Base-by-base conservation (phyloP, 2,888 invertebrate genomes). In the Drosophila ezoana region DNA sequence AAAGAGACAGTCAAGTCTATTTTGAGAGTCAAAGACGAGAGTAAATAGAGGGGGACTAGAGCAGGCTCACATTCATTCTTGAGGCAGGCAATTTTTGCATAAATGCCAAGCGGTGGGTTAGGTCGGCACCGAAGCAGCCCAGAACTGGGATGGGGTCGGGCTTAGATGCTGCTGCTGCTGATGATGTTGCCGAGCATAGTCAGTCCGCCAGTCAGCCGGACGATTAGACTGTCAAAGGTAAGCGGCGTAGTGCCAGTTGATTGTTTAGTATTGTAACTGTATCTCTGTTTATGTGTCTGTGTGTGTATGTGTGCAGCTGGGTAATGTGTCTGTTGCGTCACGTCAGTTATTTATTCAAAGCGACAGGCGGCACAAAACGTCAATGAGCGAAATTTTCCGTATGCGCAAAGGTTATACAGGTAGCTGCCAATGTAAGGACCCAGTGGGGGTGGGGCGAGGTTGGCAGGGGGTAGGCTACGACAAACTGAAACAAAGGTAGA, bases 351-450 rank as follows among this genome's bases (percentile, higher is more conserved):
- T 84, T 87, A 88, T 84, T 86, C 80, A 86, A 89, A 84, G 72
- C 74, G 89, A 90, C 90, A 90, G 88, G 70, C 88, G 84, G 89
- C 89, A 79, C 76, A 88, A 90, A 90, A 90, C 79, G 88, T 90
- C 90, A 90, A 87, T 89, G 86, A 76, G 75, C 77, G 62, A 81
- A 79, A 79, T 76, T 80, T 80, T 82, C 66, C 76, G 72, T 79
- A 72, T 78, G 71, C 87, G 61, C 78, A 73, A 68, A 74, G 77
- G 75, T 72, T 81, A 62, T 51, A 54, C 57, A 76, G 64, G 61
- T 68, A 65, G 62, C 54, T 70, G 63, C 60, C 65, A 48, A 60
- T 48, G 44, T n/a, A 38, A 56, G 44, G 33, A 43, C 28, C 38
- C 43, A 23, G 4, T n/a, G 1, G 33, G 0, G 37, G 9, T 10